Conservation (phyloP, 2,113 vertebrate genomes). For the Trichomycterus rosablanca region DNA sequence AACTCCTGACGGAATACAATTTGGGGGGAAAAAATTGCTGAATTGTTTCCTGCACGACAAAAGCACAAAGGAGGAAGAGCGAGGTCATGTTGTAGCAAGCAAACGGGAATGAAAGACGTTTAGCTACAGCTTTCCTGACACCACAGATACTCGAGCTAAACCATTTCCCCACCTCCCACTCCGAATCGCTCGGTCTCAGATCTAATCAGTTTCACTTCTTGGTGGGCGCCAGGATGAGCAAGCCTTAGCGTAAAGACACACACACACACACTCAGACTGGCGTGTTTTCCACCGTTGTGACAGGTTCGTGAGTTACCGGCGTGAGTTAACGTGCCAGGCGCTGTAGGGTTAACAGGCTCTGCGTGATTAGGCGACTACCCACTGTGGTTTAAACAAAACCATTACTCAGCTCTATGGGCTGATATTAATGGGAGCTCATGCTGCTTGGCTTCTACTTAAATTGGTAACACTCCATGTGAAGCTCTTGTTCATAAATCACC, state of each 20-base stretch:
- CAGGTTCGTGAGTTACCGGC: constrained; percentile 38
- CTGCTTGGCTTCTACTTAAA: too few species aligned
- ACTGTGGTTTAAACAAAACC: constrained; percentile 9
- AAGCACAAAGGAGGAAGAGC: not conserved
- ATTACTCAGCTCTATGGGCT: constrained; percentile 15
- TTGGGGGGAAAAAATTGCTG: too few species aligned
- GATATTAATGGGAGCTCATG: not conserved
- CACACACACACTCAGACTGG: constrained; percentile 3
- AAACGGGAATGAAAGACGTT: constrained; percentile 17
- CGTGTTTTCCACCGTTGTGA: constrained; percentile 26
- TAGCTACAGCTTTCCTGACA: constrained; percentile 25
- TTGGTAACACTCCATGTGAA: too few species aligned
- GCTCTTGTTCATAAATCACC: not conserved
- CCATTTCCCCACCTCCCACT: not conserved
- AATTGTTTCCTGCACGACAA: not conserved
- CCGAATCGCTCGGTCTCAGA: constrained; percentile 4
- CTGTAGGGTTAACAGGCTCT: constrained; percentile 13
- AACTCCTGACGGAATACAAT: not conserved
- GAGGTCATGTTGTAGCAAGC: not conserved
- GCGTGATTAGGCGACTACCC: constrained; percentile 13
- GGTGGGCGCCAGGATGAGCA: constrained; percentile 16
- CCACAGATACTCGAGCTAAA: constrained; percentile 1
- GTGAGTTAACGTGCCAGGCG: constrained; percentile 34
- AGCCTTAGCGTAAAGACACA: constrained; percentile 3
- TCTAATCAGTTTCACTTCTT: constrained; percentile 21